Percentiles rank a stretch among this genome's conserved stretches.
phyloP scores from a whole-genome alignment of 2,888 invertebrate genomes.

The Hirudinaria manillensis region DNA sequence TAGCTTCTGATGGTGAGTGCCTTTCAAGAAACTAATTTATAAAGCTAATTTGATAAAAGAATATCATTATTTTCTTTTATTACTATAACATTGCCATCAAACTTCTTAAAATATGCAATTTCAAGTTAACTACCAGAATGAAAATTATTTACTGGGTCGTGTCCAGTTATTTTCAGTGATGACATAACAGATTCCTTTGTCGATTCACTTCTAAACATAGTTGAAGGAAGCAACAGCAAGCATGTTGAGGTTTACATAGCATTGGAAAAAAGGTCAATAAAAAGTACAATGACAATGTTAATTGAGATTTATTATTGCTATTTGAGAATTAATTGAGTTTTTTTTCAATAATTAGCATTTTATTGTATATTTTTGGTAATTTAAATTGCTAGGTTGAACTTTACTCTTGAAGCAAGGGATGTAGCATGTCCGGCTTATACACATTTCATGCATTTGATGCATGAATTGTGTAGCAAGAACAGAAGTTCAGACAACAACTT shows the following conservation, averaged over 20 bases:
- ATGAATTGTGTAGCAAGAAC: background rate
- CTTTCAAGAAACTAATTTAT: background rate
- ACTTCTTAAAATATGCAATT: too few species aligned
- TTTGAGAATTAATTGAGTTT: background rate
- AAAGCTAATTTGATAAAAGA: too few species aligned
- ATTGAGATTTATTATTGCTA: background rate
- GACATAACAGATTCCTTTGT: slow-evolving; percentile 21
- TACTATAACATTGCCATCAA: too few species aligned
- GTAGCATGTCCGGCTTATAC: slow-evolving; percentile 23
- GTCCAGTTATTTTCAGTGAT: slow-evolving; percentile 27
- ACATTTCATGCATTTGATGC: slow-evolving; percentile 16
- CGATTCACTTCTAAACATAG: background rate
- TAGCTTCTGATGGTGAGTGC: slow-evolving; percentile 20
- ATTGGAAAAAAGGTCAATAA: slow-evolving; percentile 17
- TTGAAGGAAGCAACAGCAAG: background rate
- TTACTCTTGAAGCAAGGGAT: slow-evolving; percentile 22
- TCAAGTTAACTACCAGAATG: too few species aligned
- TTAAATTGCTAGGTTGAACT: slow-evolving; percentile 13
- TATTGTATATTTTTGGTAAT: background rate
- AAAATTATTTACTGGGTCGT: background rate
- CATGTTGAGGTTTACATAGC: background rate
- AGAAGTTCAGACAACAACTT: background rate
- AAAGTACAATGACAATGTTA: background rate
- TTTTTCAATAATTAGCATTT: background rate
- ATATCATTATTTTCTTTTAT: too few species aligned